These are phyloP conservation scores for Rousettus leschenaultii DNA, from an alignment of 2,113 vertebrate species.

Conservation along the genomic window DNA sequence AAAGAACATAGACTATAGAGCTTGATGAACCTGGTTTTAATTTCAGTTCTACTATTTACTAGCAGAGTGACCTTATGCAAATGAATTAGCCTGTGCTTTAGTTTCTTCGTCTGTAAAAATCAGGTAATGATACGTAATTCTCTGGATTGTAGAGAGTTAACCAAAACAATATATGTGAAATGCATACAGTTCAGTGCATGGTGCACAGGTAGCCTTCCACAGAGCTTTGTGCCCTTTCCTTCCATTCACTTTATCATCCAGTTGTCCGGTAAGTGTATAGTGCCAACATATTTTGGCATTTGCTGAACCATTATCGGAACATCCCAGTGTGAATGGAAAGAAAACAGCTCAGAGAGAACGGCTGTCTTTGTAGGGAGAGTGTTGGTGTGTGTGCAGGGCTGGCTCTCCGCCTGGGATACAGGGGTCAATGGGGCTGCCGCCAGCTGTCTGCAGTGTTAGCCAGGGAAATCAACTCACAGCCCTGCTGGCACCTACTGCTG, in stretches of 20 bases:
- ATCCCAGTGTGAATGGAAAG: conserved; percentile 3
- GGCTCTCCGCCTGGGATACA: conserved; percentile 55
- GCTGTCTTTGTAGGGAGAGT: conserved; percentile 44
- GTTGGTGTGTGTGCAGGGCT: conserved; percentile 28
- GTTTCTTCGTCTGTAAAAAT: not conserved
- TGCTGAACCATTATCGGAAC: conserved; percentile 42
- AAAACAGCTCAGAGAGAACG: conserved; percentile 28
- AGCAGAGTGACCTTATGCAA: not conserved
- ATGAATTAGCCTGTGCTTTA: not conserved
- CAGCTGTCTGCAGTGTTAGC: conserved; percentile 56
- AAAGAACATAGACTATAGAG: not conserved
- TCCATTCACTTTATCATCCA: not conserved
- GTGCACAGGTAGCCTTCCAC: not conserved
- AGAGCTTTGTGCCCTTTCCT: not conserved
- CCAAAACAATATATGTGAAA: not conserved
- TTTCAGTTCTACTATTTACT: not conserved
- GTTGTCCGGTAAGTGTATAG: not conserved
- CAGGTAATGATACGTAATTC: not conserved
- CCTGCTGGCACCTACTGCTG: conserved; percentile 68
- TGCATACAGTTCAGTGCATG: rapidly evolving
- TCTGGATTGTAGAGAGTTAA: not conserved
- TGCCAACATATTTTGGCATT: not conserved
- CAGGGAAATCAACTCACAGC: conserved; percentile 61
- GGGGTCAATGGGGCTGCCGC: conserved; percentile 63
- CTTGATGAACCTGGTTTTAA: not conserved